Evolutionary conservation across 1,140 invertebrate genomes (phyloP).

Genomic region (Apis mellifera): Amel_HAv3.1 CM009937.2:2229001-2229500

Average conservation of each 20-base stretch:
- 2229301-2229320: not conserved
- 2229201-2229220: constrained; percentile 53
- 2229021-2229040: not conserved
- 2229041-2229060: not conserved
- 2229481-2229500: no score
- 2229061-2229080: not conserved
- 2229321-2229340: not conserved
- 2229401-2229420: constrained; percentile 13
- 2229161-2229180: constrained; percentile 45
- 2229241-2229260: constrained; percentile 19
- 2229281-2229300: constrained; percentile 28
- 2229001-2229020: not conserved
- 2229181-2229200: constrained; percentile 49
- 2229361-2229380: not conserved
- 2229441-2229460: not conserved
- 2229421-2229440: not conserved
- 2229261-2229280: constrained; percentile 46
- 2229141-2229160: constrained; percentile 58
- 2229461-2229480: not conserved
- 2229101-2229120: constrained; percentile 44
- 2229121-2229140: constrained; percentile 54
- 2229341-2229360: not conserved
- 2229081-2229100: constrained; percentile 39
- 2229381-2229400: not conserved
- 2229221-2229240: constrained; percentile 35